Percentiles rank a stretch among this genome's conserved stretches.
phyloP scores from a whole-genome alignment of 2,797 vertebrate genomes.

The Liasis olivaceus region DNA sequence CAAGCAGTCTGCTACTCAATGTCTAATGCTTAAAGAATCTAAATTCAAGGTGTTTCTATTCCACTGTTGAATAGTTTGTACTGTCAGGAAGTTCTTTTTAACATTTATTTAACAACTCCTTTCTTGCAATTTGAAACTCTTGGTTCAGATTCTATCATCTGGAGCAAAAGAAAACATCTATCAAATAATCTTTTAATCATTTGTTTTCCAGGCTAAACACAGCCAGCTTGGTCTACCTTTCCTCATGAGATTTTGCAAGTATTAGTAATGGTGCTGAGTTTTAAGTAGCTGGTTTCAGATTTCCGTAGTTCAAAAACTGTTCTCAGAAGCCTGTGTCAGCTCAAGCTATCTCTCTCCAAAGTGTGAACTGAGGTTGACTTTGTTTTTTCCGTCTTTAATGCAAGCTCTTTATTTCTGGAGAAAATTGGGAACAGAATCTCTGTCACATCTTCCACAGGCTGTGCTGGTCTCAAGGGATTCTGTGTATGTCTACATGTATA shows the following conservation, averaged over 20 bases:
- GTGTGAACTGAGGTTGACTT: background rate
- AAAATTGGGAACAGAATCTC: background rate
- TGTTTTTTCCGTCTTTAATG: background rate
- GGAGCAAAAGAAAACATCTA: background rate
- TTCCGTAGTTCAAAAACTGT: background rate
- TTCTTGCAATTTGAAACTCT: background rate
- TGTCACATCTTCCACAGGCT: background rate
- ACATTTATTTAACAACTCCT: background rate
- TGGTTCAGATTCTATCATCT: background rate
- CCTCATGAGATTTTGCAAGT: background rate
- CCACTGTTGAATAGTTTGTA: background rate
- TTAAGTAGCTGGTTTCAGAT: background rate
- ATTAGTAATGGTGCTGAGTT: background rate
- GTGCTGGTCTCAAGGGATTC: too few species aligned
- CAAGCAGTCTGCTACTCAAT: background rate
- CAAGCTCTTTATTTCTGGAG: background rate
- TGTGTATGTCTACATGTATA: background rate
- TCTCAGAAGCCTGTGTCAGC: background rate
- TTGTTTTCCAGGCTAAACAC: background rate
- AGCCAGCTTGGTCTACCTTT: background rate
- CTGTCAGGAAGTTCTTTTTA: background rate
- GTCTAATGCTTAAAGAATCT: too few species aligned
- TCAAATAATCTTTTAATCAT: background rate
- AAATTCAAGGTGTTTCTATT: background rate
- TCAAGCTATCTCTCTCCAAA: background rate